Base-by-base conservation (phyloP, 2,888 invertebrate species). In the Petrolisthes cinctipes region DNA sequence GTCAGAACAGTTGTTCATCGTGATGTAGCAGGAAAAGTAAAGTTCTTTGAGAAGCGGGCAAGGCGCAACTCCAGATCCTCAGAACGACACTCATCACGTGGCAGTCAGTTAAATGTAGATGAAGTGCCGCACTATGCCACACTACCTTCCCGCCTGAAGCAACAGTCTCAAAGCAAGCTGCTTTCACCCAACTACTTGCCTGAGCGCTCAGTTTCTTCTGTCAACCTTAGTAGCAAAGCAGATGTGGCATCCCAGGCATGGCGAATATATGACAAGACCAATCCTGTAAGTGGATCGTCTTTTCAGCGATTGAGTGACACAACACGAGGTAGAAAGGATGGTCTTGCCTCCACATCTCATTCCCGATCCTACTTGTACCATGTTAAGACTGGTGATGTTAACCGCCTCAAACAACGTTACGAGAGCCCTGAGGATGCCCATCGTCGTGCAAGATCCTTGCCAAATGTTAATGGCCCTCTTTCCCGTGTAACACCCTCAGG, bases 21-120 rank as follows among this genome's bases (percentile, higher is more conserved):
- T 56, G 90, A 90, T 73, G 90, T 90, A 7, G 90, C 90, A 80
- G 89, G 89, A 23, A 90, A 90, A 76, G 90, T 90, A 7, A 90
- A 90, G 57, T 90, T 89, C 71, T 90, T 90, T 71, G 90, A 90
- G 71, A 90, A 89, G 71, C 83, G 87, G 84, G 90, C 90, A 23
- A 85, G 89, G n/a, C 88, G 86, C 37, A 84, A 86, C 23, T 90
- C 90, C 11, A 89, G 89, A 23, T 90, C 90, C 5, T 87, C 89
- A 23, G 90, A 90, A n/a, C 80, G 87, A 5, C 86, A 90, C 37
- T 89, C 89, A 6, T 90, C 87, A 17, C 73, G 83, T 7, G 87
- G 86, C 11, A 90, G 89, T 57, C 81, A 83, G n/a, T 80, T 89
- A 17, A 90, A 86, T 37, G 78, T 90, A 11, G 86, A 81, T 51